phyloP scores from a whole-genome alignment of 92 coral and sea anemone genomes.

The Phenganax marumi region DNA sequence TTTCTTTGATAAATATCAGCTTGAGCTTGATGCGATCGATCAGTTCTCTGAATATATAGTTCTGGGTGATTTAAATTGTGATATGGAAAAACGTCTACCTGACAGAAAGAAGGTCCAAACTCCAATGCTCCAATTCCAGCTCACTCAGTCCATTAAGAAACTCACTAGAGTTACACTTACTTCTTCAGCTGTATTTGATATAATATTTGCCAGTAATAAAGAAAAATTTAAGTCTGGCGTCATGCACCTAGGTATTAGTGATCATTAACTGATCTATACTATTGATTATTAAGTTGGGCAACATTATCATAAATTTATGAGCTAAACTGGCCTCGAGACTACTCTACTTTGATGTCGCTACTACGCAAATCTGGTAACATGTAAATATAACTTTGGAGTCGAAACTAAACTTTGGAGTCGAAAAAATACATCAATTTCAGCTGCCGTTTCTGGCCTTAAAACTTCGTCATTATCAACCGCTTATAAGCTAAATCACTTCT shows the following conservation, averaged over 20 bases:
- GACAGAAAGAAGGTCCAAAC: conserved; percentile 7
- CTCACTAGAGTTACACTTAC: background rate
- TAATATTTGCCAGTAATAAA: background rate
- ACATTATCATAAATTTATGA: too few species aligned
- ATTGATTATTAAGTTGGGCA: too few species aligned
- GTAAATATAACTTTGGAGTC: too few species aligned
- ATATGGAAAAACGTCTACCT: conserved; percentile 7
- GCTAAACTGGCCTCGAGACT: too few species aligned
- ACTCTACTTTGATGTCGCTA: too few species aligned
- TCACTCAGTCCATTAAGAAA: background rate
- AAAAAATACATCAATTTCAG: too few species aligned
- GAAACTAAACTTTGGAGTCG: too few species aligned
- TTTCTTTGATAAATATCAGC: conserved; percentile 29
- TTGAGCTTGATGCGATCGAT: conserved; percentile 23
- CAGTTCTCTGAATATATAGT: conserved; percentile 25
- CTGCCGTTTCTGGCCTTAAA: too few species aligned
- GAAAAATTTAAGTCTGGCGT: conserved; percentile 43
- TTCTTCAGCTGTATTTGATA: background rate
- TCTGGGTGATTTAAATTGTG: conserved; percentile 36
- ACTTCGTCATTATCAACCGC: too few species aligned
- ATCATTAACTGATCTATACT: conserved; percentile 44
- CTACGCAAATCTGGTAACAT: too few species aligned
- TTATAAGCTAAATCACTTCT: too few species aligned
- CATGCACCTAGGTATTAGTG: conserved; percentile 40
- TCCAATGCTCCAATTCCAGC: background rate